A percentile compares a stretch with the other conserved stretches of the same genome.
These are phyloP conservation scores for Mimachlamys varia DNA, from an alignment of 2,888 invertebrate genomes.

Conservation along the genomic window DNA sequence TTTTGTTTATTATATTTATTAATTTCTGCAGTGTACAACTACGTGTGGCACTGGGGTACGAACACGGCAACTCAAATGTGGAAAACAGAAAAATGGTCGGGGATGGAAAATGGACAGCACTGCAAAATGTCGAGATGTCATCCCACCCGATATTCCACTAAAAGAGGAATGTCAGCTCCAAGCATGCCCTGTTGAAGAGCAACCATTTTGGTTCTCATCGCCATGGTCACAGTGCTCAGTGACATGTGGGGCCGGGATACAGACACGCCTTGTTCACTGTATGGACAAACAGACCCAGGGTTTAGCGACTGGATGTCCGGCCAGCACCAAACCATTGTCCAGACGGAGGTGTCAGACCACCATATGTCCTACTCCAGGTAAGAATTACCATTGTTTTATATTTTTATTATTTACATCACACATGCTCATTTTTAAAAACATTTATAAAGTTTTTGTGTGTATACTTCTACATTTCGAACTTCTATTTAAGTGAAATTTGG, in stretches of 20 bases:
- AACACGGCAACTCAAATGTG: constrained; percentile 58
- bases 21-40: constrained; percentile 62
- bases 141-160: constrained; percentile 50
- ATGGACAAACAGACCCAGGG: constrained; percentile 60
- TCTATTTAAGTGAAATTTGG: too few species aligned
- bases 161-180: constrained; percentile 55
- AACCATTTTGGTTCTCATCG: constrained; percentile 65
- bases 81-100: constrained; percentile 45
- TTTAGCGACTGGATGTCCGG: constrained; percentile 62
- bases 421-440: too few species aligned
- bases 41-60: constrained; percentile 64
- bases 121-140: constrained; percentile 57
- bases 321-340: constrained; percentile 58
- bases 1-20: not conserved
- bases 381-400: too few species aligned
- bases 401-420: too few species aligned
- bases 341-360: constrained; percentile 54
- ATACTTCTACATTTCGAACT: too few species aligned
- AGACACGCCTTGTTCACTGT: constrained; percentile 68
- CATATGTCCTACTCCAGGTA: constrained; percentile 64
- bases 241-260: constrained; percentile 64
- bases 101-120: constrained; percentile 41
- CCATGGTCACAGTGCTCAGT: constrained; percentile 72
- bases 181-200: constrained; percentile 52
- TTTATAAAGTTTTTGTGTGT: too few species aligned